phyloP scores from a whole-genome alignment of 2,888 invertebrate genomes.

The Lasioglossum vierecki region DNA sequence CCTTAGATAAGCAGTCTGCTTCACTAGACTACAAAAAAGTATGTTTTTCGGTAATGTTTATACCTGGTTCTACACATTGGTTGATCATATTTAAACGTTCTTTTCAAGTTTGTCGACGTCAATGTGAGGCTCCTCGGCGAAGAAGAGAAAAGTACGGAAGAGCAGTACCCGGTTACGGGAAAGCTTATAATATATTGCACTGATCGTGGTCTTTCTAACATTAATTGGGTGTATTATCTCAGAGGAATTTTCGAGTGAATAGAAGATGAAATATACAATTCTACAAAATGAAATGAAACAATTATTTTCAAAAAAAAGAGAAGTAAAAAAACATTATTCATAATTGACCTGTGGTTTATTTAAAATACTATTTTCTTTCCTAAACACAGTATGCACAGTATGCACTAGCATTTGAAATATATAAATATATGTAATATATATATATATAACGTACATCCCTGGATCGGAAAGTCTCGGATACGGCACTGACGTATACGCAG shows the following conservation, averaged over 20 bases:
- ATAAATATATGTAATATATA: no score
- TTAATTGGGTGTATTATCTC: conserved; percentile 73
- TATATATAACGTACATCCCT: neutral
- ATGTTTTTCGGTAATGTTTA: neutral
- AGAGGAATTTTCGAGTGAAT: conserved; percentile 53
- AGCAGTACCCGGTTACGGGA: conserved; percentile 66
- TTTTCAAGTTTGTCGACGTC: conserved; percentile 53
- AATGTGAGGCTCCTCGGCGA: conserved; percentile 52
- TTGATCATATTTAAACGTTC: neutral
- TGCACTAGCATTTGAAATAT: no score
- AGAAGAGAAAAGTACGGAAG: neutral
- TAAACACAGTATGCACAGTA: no score
- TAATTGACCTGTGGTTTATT: no score
- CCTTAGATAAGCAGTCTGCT: conserved; percentile 30
- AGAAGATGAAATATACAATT: no score
- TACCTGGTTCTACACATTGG: neutral
- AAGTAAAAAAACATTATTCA: no score
- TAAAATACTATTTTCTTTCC: no score
- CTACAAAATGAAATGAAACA: neutral
- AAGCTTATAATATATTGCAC: conserved; percentile 67
- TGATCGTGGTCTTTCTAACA: conserved; percentile 58
- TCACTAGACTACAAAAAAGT: conserved; percentile 71
- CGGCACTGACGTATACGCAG: conserved; percentile 34
- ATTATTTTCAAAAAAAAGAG: neutral
- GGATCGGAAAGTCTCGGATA: neutral